Evolutionary conservation across 2,113 vertebrate species (phyloP).

Genomic region (Syngnathoides biaculeatus): DNA sequence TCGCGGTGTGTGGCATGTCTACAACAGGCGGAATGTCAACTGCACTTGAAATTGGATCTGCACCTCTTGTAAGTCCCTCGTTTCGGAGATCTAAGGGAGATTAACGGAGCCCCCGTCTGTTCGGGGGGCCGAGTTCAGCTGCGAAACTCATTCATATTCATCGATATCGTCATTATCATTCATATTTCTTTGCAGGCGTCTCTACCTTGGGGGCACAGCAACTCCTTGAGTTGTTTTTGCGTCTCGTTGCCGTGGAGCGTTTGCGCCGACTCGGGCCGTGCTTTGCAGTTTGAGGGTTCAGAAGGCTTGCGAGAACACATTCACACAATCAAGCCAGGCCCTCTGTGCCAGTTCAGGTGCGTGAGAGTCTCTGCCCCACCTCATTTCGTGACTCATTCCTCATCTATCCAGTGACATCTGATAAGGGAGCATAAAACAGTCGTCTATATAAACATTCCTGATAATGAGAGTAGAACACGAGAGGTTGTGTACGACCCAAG

Average conservation of each 20-base stretch:
- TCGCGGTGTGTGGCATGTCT: constrained; percentile 46
- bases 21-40: constrained; percentile 55
- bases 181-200: not conserved
- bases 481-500: constrained; percentile 25
- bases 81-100: constrained; percentile 37
- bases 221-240: constrained; percentile 1
- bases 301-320: constrained; percentile 12
- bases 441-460: constrained; percentile 60
- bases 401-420: constrained; percentile 41
- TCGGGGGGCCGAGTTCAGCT: constrained; percentile 19
- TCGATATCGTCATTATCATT: too few species aligned
- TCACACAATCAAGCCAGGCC: constrained; percentile 20
- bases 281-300: not conserved
- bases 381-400: constrained; percentile 45
- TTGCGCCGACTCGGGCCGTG: not conserved
- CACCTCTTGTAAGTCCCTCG: constrained; percentile 22
- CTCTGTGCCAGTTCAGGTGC: constrained; percentile 38
- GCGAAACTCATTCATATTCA: constrained; percentile 8
- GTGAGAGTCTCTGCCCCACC: constrained; percentile 46
- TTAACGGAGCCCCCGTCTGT: constrained; percentile 9
- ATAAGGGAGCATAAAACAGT: constrained; percentile 42
- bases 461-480: constrained; percentile 38
- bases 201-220: not conserved
- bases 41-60: constrained; percentile 48
- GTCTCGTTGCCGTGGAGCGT: not conserved